Evolutionary conservation across 2,797 vertebrate species (phyloP).

Genomic region (Liasis olivaceus): DNA sequence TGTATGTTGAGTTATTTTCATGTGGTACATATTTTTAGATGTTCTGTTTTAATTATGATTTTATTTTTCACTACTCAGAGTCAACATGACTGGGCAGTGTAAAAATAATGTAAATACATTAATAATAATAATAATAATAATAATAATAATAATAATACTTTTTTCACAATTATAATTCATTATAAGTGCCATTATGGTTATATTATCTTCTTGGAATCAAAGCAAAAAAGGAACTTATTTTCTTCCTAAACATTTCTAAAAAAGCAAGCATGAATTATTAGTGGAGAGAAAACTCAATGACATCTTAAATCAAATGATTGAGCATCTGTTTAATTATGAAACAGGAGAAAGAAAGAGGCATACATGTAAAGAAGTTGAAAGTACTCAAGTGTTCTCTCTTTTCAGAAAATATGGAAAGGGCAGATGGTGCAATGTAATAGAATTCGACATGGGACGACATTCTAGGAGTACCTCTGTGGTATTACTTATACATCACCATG

Average conservation of each 20-base stretch:
- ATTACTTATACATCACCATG: slow-evolving; percentile 2
- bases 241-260: neutral
- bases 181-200: neutral
- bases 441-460: neutral
- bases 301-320: neutral
- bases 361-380: neutral
- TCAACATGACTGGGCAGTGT: neutral
- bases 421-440: neutral
- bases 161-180: neutral
- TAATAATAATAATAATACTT: neutral
- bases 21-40: neutral
- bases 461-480: accelerated
- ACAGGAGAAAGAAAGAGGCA: neutral
- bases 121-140: neutral
- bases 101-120: neutral
- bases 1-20: neutral
- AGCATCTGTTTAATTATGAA: neutral
- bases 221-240: neutral
- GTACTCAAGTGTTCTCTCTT: neutral
- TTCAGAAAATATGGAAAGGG: neutral
- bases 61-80: neutral
- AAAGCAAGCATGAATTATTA: neutral
- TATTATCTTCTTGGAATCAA: neutral
- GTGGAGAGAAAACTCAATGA: neutral
- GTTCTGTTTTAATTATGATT: neutral